Percentiles rank a stretch among this genome's conserved stretches.
Conservation (phyloP, 2,888 invertebrate genomes). For the Spisula subtruncata region DNA sequence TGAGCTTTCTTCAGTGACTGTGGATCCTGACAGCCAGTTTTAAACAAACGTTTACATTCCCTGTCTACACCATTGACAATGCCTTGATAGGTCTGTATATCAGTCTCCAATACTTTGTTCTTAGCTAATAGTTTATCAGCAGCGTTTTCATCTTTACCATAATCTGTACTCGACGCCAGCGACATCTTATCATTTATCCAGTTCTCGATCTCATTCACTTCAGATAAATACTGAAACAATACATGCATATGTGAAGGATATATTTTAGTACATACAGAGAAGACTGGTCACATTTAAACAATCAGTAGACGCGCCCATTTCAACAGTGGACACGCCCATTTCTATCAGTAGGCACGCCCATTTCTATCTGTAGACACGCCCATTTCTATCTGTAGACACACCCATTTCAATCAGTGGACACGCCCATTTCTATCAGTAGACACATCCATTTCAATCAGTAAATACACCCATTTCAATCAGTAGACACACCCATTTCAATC, state of each 20-base stretch:
- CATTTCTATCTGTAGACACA: too few species aligned
- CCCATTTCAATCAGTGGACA: too few species aligned
- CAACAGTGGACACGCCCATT: too few species aligned
- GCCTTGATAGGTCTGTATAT: conserved; percentile 85
- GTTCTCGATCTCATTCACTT: conserved; percentile 98
- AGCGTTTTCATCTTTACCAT: conserved; percentile 96
- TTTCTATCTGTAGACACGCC: too few species aligned
- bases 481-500: too few species aligned
- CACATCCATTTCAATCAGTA: too few species aligned
- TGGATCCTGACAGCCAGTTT: conserved; percentile 94
- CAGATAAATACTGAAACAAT: conserved; percentile 94
- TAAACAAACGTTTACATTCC: conserved; percentile 84
- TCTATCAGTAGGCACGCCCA: too few species aligned
- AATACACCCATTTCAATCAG: too few species aligned
- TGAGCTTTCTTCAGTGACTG: conserved; percentile 84
- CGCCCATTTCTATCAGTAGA: too few species aligned
- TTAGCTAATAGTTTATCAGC: conserved; percentile 97
- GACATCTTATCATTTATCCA: conserved; percentile 99
- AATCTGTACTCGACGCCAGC: conserved; percentile 95
- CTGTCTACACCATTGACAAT: conserved; percentile 84
- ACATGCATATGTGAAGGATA: background rate
- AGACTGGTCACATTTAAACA: too few species aligned
- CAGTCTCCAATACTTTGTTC: conserved; percentile 94
- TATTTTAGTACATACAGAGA: background rate
- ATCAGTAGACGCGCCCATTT: too few species aligned